A percentile compares a stretch with the other conserved stretches of the same genome.
Conservation (phyloP, 2,888 invertebrate species). For the Ectemnius continuus region DNA sequence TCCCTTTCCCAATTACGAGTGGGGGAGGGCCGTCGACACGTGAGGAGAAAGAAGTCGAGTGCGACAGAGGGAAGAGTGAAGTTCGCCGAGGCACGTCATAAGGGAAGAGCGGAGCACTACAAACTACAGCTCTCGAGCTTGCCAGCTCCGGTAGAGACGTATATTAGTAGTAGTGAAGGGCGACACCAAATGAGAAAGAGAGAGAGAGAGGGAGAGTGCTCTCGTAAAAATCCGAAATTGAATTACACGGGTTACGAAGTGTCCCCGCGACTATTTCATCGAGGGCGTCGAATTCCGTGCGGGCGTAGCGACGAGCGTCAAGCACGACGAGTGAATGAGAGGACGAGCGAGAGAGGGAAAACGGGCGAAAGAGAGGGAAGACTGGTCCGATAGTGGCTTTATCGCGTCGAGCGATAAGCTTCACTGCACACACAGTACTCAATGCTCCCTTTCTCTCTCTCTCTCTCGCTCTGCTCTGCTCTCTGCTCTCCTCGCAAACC, state of each 20-base stretch:
- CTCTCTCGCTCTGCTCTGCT: too few species aligned
- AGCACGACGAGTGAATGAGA: background rate
- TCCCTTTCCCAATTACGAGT: too few species aligned
- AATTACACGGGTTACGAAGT: slow-evolving; percentile 13
- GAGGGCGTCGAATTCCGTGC: too few species aligned
- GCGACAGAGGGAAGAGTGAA: background rate
- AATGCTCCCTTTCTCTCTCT: slow-evolving; percentile 8
- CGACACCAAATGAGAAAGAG: background rate
- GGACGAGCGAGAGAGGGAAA: slow-evolving; percentile 11
- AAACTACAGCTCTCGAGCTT: too few species aligned
- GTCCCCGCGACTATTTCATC: slow-evolving; percentile 11
- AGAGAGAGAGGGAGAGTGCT: background rate
- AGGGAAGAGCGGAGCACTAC: background rate
- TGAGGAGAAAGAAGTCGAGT: too few species aligned
- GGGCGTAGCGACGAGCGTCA: background rate
- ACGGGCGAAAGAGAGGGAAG: slow-evolving; percentile 21
- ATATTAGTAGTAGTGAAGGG: too few species aligned
- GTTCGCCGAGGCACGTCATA: background rate
- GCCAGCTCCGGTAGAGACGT: too few species aligned
- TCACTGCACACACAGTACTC: slow-evolving; percentile 25
- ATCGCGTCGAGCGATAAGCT: slow-evolving; percentile 52
- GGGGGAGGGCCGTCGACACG: too few species aligned
- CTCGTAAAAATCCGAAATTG: slow-evolving; percentile 14
- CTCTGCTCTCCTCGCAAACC: background rate
- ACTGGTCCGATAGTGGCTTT: slow-evolving; percentile 48